Evolutionary conservation across 2,113 vertebrate genomes (phyloP), one percentile per base, ranked within the genome.

Genomic region (Steatornis caripensis): DNA sequence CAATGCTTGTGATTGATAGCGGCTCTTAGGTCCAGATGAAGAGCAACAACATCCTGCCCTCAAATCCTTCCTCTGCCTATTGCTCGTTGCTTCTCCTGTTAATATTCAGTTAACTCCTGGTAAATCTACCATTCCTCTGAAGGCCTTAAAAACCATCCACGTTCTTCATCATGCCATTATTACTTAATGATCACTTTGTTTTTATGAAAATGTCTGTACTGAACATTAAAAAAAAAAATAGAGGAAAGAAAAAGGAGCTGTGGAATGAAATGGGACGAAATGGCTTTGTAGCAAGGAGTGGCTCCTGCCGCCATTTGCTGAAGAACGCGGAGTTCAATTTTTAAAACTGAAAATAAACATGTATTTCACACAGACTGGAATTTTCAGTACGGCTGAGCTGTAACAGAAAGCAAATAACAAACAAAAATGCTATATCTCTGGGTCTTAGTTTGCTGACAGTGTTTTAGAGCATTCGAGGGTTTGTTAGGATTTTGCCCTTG

Each of bases 271-370:
- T 46, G 34, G 27, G 27, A 69, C 24, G 39, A 75, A 90, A 89
- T 55, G n/a, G 2, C 58, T 86, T 94, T 86, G 37, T 8, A 91
- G 32, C 45, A 65, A 43, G 36, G 20, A 70, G 58, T 29, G 22
- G 10, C 48, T 84, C 41, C 29, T 95, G 82, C 80, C 72, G 45
- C 71, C 43, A 36, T 58, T 95, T 91, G 72, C 24, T 61, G 60
- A 90, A 93, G 14, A 92, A 93, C 43, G 11, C 19, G 75, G 60
- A 53, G 21, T 86, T 91, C n/a, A 15, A 2, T 69, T 74, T 89
- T 95, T 88, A 41, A 88, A 89, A 77, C 54, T 58, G 66, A 71
- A 94, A 97, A 84, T 83, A 39, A 89, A 60, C 27, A 64, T 86
- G 12, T 26, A n/a, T 76, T 62, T 78, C n/a, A 88, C 48, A 92